These are phyloP conservation scores for Calameuta idolon DNA, from an alignment of 2,888 invertebrate species.

Conservation along the genomic window DNA sequence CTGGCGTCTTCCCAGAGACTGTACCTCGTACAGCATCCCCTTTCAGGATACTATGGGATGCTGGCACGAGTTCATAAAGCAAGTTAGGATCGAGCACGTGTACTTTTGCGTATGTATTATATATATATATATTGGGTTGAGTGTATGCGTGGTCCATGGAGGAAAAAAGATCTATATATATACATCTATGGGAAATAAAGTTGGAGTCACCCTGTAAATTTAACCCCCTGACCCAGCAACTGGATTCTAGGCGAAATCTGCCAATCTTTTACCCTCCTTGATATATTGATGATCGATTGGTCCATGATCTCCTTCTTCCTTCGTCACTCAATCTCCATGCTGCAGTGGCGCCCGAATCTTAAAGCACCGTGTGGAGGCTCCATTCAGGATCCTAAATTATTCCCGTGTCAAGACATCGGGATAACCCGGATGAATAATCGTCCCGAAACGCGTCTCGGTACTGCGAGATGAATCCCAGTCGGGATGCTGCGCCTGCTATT, in stretches of 20 bases:
- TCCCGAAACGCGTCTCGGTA: neutral
- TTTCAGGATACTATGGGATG: conserved; percentile 4
- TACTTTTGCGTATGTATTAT: neutral
- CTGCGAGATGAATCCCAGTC: neutral
- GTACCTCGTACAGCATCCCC: neutral
- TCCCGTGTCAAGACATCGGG: neutral
- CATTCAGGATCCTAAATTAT: neutral
- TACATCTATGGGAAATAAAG: neutral
- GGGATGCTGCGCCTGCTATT: neutral
- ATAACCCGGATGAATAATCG: neutral
- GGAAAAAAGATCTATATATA: neutral
- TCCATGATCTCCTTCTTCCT: neutral
- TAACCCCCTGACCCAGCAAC: neutral
- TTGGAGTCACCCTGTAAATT: neutral
- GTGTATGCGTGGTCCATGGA: neutral
- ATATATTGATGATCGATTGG: neutral
- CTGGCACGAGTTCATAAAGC: conserved; percentile 13
- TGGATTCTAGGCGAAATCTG: neutral
- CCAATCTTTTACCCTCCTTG: neutral
- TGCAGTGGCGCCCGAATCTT: neutral
- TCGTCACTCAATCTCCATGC: neutral
- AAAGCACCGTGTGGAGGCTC: neutral
- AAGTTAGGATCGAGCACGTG: neutral
- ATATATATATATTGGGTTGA: neutral
- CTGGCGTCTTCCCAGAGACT: conserved; percentile 42